These are phyloP conservation scores for Aradophagus sp. DNA, from an alignment of 1,140 invertebrate genomes.

Conservation along the genomic window DNA sequence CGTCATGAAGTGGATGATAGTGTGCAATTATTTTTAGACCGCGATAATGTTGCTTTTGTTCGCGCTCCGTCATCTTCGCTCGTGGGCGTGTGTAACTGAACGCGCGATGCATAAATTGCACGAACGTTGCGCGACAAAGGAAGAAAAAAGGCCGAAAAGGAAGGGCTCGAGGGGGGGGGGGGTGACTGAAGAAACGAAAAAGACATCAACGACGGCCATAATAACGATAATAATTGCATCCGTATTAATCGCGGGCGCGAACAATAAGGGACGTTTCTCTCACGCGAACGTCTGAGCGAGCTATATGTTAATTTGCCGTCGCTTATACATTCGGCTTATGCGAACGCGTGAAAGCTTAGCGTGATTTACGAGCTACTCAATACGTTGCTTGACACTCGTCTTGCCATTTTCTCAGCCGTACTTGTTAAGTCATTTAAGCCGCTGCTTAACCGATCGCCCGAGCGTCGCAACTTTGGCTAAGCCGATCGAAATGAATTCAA, in stretches of 20 bases:
- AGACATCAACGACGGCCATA: too few relatives aligned
- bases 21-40: conserved; percentile 53
- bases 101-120: conserved; percentile 32
- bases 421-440: conserved; percentile 36
- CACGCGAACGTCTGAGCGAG: conserved; percentile 1
- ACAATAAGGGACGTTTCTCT: conserved; percentile 34
- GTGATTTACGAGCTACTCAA: conserved; percentile 23
- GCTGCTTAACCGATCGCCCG: conserved; percentile 7
- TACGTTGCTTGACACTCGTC: conserved; percentile 18
- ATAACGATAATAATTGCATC: conserved; percentile 13
- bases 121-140: conserved; percentile 14
- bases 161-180: too few relatives aligned
- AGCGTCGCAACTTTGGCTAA: conserved; percentile 12
- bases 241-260: conserved; percentile 29
- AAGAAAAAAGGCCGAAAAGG: too few relatives aligned
- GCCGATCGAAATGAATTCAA: conserved; percentile 24
- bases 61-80: conserved; percentile 19
- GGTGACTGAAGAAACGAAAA: too few relatives aligned
- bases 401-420: conserved; percentile 22
- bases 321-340: conserved; percentile 26
- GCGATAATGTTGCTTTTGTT: conserved; percentile 52
- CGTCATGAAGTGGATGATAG: conserved; percentile 43
- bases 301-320: conserved; percentile 27
- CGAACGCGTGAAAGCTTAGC: conserved; percentile 22
- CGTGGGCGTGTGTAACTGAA: conserved; percentile 36